Evolutionary conservation across 2,797 vertebrate species (phyloP), one percentile per base, ranked within the genome.

Genomic region (Miichthys miiuy): DNA sequence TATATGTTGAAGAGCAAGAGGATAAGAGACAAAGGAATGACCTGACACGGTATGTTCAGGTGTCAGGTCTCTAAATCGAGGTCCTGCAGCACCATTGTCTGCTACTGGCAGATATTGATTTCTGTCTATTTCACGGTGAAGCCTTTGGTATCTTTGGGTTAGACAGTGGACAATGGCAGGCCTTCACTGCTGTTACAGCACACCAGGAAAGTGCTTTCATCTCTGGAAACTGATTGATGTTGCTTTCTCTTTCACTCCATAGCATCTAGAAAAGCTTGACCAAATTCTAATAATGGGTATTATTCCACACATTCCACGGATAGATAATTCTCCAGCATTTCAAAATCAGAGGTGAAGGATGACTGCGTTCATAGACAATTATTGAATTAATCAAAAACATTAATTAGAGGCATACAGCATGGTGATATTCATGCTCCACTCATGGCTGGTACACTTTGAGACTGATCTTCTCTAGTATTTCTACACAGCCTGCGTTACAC

Each of bases 91-190:
- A 68, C 78, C 27, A 69, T 79, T 82, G 63, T 72, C 64, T 68
- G 42, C 44, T 68, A 46, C 82, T 87, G 85, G 77, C 87, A 86
- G 68, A 54, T 86, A 92, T 90, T 79, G 89, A 91, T 91, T 87
- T 77, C 57, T 79, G 69, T 83, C 82, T 23, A 63, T 85, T 72
- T 80, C 11, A 52, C 48, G 68, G 48, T 65, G 62, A 88, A 68
- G 72, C 65, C 72, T 77, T 80, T 20, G 44, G 75, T 80, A 77
- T 87, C 79, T 79, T 73, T 72, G 74, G 56, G 69, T 80, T 67
- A 55, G 64, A 82, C 72, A 51, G 60, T 41, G 70, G 76, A 88
- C 82, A 88, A 84, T 58, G 12, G 79, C 69, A 47, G 27, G 67
- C 58, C 44, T 71, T 18, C 38, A 78, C 73, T 60, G 63, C 58